Conservation (phyloP, 30 jellyfish, hydroid and myxozoan genomes). For the Sanderia malayensis region DNA sequence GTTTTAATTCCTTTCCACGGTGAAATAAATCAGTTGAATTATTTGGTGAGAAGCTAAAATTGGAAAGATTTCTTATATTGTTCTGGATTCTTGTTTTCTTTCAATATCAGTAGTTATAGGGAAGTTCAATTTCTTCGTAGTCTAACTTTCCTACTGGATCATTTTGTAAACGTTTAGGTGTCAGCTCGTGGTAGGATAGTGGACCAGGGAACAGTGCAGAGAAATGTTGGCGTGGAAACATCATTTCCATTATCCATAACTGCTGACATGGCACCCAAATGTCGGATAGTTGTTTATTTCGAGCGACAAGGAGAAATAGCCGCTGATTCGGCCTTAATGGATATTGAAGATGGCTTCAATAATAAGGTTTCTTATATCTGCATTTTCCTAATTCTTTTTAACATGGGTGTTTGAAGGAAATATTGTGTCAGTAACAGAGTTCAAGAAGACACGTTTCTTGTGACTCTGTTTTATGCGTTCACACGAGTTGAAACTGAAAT, state of each 20-base stretch:
- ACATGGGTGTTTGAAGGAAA: no score
- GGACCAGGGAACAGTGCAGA: constrained; percentile 19
- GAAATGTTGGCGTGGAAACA: constrained; percentile 24
- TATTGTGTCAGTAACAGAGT: no score
- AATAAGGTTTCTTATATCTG: constrained; percentile 62
- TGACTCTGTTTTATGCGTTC: no score
- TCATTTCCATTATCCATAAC: constrained; percentile 8
- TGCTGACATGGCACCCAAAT: constrained; percentile 65
- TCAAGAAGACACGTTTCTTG: no score
- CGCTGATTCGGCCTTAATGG: constrained; percentile 53
- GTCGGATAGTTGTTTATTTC: constrained; percentile 57
- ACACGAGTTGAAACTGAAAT: no score
- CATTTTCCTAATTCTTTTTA: no score
- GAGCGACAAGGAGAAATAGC: constrained; percentile 55
- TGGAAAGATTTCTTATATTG: neutral
- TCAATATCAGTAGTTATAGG: no score
- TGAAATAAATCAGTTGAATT: constrained; percentile 15
- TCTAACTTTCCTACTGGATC: neutral
- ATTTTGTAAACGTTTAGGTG: constrained; percentile 4
- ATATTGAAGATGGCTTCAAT: constrained; percentile 30
- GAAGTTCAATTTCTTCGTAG: no score
- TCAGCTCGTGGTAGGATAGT: constrained; percentile 45
- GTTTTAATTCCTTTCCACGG: neutral
- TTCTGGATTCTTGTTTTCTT: neutral
- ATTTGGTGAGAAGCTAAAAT: constrained; percentile 21